Evolutionary conservation across 2,113 vertebrate genomes (phyloP).

Genomic region (Laterallus jamaicensis): DNA sequence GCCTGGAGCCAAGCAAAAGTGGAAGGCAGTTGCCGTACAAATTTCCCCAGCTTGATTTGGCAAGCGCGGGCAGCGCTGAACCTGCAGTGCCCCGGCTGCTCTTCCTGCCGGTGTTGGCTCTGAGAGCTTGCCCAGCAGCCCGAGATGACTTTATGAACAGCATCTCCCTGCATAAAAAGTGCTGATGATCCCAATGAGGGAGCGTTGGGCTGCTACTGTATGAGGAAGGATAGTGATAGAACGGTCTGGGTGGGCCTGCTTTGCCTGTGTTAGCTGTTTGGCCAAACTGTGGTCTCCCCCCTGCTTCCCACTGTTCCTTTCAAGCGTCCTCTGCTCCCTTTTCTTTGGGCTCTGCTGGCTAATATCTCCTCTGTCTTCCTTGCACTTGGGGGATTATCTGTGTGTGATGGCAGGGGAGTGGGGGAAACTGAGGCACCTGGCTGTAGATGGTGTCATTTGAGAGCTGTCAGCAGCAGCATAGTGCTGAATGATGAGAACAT

Average conservation of each 20-base stretch:
- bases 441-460: background rate
- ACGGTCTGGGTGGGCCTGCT: rapidly evolving
- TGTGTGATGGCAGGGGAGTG: background rate
- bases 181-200: rapidly evolving
- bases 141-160: rapidly evolving
- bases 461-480: background rate
- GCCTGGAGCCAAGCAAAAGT: constrained; percentile 19
- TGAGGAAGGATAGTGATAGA: rapidly evolving
- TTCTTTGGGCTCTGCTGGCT: background rate
- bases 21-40: background rate
- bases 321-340: rapidly evolving
- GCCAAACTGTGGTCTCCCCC: background rate
- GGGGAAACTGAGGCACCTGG: constrained; percentile 6
- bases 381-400: background rate
- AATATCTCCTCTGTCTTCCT: background rate
- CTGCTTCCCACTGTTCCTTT: background rate
- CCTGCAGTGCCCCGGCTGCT: background rate
- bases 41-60: background rate
- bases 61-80: background rate
- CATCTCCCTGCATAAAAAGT: background rate
- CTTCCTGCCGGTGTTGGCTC: background rate
- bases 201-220: rapidly evolving
- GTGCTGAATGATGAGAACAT: background rate
- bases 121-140: background rate
- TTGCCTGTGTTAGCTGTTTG: rapidly evolving